Evolutionary conservation across 1,140 invertebrate genomes (phyloP).

Genomic region (Microplitis demolitor): DNA sequence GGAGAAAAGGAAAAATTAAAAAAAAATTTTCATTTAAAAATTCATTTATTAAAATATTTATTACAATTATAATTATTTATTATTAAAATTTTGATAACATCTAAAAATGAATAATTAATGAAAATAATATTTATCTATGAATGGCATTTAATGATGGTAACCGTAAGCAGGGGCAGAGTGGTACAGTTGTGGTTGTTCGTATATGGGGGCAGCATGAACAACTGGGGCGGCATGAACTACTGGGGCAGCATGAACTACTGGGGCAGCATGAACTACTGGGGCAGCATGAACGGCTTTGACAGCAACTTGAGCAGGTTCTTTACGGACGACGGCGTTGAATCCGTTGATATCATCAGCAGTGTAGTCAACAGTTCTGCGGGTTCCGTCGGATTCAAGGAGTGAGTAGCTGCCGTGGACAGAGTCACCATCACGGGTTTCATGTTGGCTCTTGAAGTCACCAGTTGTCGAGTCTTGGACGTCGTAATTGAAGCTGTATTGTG

Average conservation of each 20-base stretch:
- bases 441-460: conserved; percentile 61
- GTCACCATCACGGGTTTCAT: conserved; percentile 63
- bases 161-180: conserved; percentile 12
- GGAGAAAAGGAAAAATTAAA: no score
- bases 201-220: conserved; percentile 13
- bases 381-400: conserved; percentile 71
- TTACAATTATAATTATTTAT: not conserved
- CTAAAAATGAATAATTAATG: not conserved
- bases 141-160: conserved; percentile 11
- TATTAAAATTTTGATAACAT: not conserved
- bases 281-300: conserved; percentile 23
- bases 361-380: conserved; percentile 56
- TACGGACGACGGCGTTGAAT: conserved; percentile 47
- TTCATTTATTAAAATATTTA: not conserved
- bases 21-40: not conserved
- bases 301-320: conserved; percentile 24
- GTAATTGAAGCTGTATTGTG: conserved; percentile 46
- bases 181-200: not conserved
- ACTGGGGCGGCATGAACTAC: not conserved
- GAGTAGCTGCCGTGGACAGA: conserved; percentile 64
- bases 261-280: conserved; percentile 5
- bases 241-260: conserved; percentile 13
- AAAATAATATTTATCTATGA: not conserved
- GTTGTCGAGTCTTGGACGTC: conserved; percentile 61
- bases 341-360: conserved; percentile 50